phyloP scores from a whole-genome alignment of 53 echinoderm and acorn worm species.

The Echinarachnius parma region DNA sequence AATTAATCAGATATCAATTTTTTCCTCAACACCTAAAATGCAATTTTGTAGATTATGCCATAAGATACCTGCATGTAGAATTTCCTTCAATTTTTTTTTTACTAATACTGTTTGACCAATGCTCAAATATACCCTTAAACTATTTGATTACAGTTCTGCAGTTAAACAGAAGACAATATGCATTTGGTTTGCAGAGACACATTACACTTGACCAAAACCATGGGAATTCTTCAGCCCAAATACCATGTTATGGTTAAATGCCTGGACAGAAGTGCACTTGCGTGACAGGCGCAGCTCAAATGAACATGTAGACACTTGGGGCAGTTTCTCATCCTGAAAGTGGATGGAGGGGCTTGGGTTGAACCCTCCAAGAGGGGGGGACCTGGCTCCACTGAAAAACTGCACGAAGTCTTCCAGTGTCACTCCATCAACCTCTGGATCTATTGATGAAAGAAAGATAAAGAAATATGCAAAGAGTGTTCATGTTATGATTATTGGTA shows the following conservation, averaged over 20 bases:
- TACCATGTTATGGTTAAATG: neutral
- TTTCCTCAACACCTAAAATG: no score
- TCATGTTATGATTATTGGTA: neutral
- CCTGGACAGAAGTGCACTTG: neutral
- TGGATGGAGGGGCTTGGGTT: neutral
- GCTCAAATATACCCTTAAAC: no score
- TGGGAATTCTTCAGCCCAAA: neutral
- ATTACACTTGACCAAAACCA: constrained; percentile 15
- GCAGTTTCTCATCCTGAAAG: neutral
- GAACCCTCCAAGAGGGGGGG: neutral
- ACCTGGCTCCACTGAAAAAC: constrained; percentile 7
- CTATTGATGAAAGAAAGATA: neutral
- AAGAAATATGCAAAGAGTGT: neutral
- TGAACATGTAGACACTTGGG: constrained; percentile 1
- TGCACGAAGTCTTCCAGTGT: constrained; percentile 8
- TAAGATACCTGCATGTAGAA: no score
- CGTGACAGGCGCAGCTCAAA: neutral
- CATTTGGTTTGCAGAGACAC: neutral
- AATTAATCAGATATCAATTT: no score
- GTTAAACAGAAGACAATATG: no score
- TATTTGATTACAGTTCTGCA: no score
- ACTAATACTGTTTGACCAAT: no score
- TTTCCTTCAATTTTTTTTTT: no score
- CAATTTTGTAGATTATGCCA: no score
- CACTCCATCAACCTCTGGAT: constrained; percentile 12